These are phyloP conservation scores for Campaea margaritaria DNA, from an alignment of 2,888 invertebrate species.

Conservation along the genomic window DNA sequence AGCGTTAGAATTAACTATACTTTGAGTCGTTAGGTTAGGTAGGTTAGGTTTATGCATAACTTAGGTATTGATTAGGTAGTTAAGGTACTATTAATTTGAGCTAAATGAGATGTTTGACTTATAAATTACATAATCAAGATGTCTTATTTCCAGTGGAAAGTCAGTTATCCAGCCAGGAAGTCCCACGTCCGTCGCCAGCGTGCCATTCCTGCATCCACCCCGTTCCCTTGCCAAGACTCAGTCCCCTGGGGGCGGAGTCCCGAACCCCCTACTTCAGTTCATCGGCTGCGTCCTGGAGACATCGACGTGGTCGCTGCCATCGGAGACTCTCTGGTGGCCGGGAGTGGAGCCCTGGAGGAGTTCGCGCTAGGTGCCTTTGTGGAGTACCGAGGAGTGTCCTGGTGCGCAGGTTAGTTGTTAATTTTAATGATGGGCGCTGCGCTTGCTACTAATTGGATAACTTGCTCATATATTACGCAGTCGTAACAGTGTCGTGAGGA, in stretches of 20 bases:
- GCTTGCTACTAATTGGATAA: no score
- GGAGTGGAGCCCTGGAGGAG: slow-evolving; percentile 90
- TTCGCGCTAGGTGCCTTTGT: slow-evolving; percentile 90
- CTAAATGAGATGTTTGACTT: no score
- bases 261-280: slow-evolving; percentile 86
- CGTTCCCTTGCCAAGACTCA: slow-evolving; percentile 86
- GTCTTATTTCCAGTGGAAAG: slow-evolving; percentile 63
- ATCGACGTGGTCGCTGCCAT: slow-evolving; percentile 90
- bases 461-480: no score
- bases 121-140: no score
- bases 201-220: slow-evolving; percentile 75
- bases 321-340: slow-evolving; percentile 90
- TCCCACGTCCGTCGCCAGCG: slow-evolving; percentile 81
- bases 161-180: slow-evolving; percentile 78
- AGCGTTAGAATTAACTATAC: no score
- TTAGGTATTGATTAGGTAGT: no score
- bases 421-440: background rate
- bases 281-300: slow-evolving; percentile 87
- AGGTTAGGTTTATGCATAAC: no score
- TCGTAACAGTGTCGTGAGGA: no score
- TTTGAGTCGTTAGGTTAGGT: no score
- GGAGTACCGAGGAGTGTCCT: slow-evolving; percentile 90
- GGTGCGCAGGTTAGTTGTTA: slow-evolving; percentile 86
- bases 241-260: slow-evolving; percentile 69
- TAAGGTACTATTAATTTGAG: no score